Percentiles rank a stretch among this genome's conserved stretches.
phyloP scores from a whole-genome alignment of 2,888 invertebrate genomes.

The Sepioteuthis lessoniana region DNA sequence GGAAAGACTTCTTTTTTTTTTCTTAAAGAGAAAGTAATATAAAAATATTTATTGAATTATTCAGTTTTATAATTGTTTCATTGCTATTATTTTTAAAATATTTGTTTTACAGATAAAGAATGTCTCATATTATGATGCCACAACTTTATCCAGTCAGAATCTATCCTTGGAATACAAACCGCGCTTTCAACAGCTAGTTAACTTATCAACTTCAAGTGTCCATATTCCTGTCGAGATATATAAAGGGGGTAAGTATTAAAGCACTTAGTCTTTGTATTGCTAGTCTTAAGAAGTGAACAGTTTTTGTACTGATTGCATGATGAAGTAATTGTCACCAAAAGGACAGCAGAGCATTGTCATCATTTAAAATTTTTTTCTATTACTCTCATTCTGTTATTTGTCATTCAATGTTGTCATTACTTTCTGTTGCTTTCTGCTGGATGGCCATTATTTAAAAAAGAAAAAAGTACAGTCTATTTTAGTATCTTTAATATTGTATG shows the following conservation, averaged over 20 bases:
- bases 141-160: conserved; percentile 61
- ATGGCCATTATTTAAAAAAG: too few relatives aligned
- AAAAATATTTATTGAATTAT: not conserved
- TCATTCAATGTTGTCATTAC: too few relatives aligned
- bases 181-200: conserved; percentile 70
- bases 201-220: conserved; percentile 74
- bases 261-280: not conserved
- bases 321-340: too few relatives aligned
- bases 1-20: too few relatives aligned
- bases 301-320: not conserved
- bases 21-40: too few relatives aligned
- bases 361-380: too few relatives aligned
- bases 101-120: conserved; percentile 56
- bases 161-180: conserved; percentile 62
- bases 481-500: too few relatives aligned
- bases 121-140: conserved; percentile 68
- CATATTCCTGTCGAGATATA: conserved; percentile 77
- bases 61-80: not conserved
- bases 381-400: too few relatives aligned
- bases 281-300: not conserved
- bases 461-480: too few relatives aligned
- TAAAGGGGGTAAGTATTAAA: conserved; percentile 75
- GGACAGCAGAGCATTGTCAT: too few relatives aligned
- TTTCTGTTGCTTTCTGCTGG: too few relatives aligned
- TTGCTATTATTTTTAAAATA: too few relatives aligned